Evolutionary conservation across 2,888 invertebrate species (phyloP).

Genomic region (Pterobdella sp.): DNA sequence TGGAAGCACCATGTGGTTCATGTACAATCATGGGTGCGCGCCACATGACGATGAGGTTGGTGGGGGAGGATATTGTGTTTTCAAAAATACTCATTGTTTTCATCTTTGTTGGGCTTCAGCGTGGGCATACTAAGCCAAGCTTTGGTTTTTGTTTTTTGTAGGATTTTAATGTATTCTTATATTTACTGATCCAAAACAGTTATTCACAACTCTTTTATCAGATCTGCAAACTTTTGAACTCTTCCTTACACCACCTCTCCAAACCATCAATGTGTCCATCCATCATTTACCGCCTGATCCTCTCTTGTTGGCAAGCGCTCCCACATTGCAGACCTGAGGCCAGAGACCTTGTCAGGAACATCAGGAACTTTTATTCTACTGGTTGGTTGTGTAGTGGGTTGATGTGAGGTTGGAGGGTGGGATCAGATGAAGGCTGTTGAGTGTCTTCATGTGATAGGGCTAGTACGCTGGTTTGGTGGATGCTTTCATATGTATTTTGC

Average conservation of each 20-base stretch:
- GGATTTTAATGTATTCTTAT: not conserved
- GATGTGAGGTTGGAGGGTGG: no score
- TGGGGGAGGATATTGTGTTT: no score
- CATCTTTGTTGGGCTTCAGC: no score
- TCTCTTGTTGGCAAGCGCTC: slow-evolving; percentile 42
- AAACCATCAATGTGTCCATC: slow-evolving; percentile 34
- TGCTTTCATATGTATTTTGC: not conserved
- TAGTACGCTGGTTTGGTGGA: not conserved
- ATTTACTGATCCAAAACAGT: not conserved
- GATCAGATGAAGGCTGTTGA: no score
- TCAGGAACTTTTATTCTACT: slow-evolving; percentile 21
- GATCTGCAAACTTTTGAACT: not conserved
- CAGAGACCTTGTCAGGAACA: slow-evolving; percentile 29
- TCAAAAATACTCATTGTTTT: no score
- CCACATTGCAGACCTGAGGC: slow-evolving; percentile 42
- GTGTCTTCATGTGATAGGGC: not conserved
- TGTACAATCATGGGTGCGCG: slow-evolving; percentile 68
- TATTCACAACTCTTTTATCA: not conserved
- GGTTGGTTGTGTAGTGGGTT: not conserved
- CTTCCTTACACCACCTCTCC: not conserved
- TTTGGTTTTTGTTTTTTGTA: no score
- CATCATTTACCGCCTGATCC: slow-evolving; percentile 63
- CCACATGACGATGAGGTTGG: slow-evolving; percentile 36
- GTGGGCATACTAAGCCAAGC: no score
- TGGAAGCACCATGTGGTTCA: slow-evolving; percentile 84